Evolutionary conservation across 2,113 vertebrate species (phyloP), one percentile per base, ranked within the genome.

Genomic region (Empidonax traillii): DNA sequence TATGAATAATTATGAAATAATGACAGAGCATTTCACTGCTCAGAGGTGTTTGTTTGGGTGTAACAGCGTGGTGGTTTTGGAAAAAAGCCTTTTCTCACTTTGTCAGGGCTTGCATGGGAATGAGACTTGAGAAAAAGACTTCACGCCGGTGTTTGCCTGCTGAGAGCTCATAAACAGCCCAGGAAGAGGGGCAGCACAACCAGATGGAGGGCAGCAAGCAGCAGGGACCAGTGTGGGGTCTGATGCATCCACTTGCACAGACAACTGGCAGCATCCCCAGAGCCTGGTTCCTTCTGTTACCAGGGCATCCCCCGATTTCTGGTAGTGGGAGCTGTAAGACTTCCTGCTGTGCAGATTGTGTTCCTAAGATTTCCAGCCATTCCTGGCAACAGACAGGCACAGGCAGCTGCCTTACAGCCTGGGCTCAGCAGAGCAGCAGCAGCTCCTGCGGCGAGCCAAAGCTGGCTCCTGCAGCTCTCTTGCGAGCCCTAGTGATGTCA

Each of bases 401-500:
- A 10, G 30, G 15, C 19, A 68, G 52, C 68, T 43, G 30, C 22
- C 0, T 39, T 8, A 3, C 3, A 83, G 62, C 28, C 66, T 1
- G 56, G 37, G 33, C 1, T 56, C 3, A 46, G 52, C 43, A 3
- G 52, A 41, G 72, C 9, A 84, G 41, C 59, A 43, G 75, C 8
- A 6, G 4, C 17, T 52, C 44, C 73, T 9, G 55, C n/a, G 1
- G 20, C 0, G 1, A 55, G 5, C 4, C 63, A 3, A 9, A 41
- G n/a, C 68, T 30, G 86, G 82, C 61, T 96, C 51, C 82, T 44
- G 82, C 79, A 86, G 96, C 94, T 95, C 94, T 95, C 96, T 92
- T 74, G 93, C 94, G 90, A 96, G 72, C 96, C 41, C 96, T 96
- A 94, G 94, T 72, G 96, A 75, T n/a, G 20, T 28, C 4, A 88